Percentiles rank a stretch among this genome's conserved stretches.
Evolutionary conservation across 2,888 invertebrate species (phyloP).

Genomic region (Leptinotarsa haldemani): DNA sequence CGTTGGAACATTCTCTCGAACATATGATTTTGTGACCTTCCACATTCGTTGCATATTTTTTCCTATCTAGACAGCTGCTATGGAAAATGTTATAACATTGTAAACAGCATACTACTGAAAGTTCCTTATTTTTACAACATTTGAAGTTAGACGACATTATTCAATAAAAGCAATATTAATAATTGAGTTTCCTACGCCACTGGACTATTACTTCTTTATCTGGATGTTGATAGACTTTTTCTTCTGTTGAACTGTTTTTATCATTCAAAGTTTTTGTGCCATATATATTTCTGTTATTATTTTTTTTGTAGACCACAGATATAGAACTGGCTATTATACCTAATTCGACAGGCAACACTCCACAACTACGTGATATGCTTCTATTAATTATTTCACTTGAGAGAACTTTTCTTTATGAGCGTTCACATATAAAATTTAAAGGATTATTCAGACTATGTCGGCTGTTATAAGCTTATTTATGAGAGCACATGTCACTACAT

Average conservation of each 20-base stretch:
- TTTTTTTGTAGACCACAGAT: too few relatives aligned
- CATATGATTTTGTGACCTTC: slow-evolving; percentile 14
- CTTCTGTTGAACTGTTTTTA: too few relatives aligned
- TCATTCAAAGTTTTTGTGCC: too few relatives aligned
- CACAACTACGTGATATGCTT: too few relatives aligned
- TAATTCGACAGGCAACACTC: too few relatives aligned
- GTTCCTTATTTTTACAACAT: slow-evolving; percentile 23
- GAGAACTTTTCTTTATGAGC: too few relatives aligned
- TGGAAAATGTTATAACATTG: slow-evolving; percentile 17
- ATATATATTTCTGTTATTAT: too few relatives aligned
- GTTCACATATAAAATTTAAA: too few relatives aligned
- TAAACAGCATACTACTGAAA: neutral
- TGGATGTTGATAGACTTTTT: neutral
- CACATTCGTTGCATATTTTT: neutral
- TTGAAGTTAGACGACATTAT: slow-evolving; percentile 20
- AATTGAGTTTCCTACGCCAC: slow-evolving; percentile 6
- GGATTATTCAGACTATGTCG: too few relatives aligned
- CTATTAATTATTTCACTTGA: too few relatives aligned
- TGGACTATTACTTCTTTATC: neutral
- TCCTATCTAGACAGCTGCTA: slow-evolving; percentile 15
- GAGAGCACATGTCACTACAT: neutral
- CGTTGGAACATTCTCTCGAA: slow-evolving; percentile 7
- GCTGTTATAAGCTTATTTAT: too few relatives aligned
- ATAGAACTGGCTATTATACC: too few relatives aligned
- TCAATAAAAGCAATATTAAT: neutral